Percentiles rank a stretch among this genome's conserved stretches.
These are phyloP conservation scores for Gerris buenoi DNA, from an alignment of 1,140 invertebrate genomes.

Conservation along the genomic window DNA sequence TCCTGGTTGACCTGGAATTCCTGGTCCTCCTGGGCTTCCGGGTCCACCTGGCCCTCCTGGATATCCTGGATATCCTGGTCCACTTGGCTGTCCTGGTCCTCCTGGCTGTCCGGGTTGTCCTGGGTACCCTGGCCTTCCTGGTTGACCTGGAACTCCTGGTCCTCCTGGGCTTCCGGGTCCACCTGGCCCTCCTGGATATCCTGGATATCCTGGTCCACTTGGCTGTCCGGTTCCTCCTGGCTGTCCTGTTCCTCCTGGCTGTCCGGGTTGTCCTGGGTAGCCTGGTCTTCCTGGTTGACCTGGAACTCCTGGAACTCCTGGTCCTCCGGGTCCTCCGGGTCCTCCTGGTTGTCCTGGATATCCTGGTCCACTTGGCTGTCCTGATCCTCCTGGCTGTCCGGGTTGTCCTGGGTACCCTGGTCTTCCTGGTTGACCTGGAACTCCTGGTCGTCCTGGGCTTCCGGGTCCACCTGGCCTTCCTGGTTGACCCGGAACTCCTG, in stretches of 20 bases:
- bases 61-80: conserved; percentile 16
- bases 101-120: conserved; percentile 19
- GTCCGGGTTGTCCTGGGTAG: conserved; percentile 16
- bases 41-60: conserved; percentile 15
- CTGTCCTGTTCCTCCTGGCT: conserved; percentile 13
- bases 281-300: conserved; percentile 12
- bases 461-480: conserved; percentile 21
- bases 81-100: conserved; percentile 6
- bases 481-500: conserved; percentile 20
- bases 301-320: conserved; percentile 16
- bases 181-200: conserved; percentile 17
- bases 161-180: conserved; percentile 15
- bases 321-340: conserved; percentile 19
- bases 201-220: conserved; percentile 17
- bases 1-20: conserved; percentile 16
- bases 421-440: conserved; percentile 13
- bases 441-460: conserved; percentile 18
- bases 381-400: conserved; percentile 16
- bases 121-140: conserved; percentile 17
- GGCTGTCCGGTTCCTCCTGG: conserved; percentile 20
- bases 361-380: conserved; percentile 14
- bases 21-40: conserved; percentile 18
- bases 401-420: conserved; percentile 8
- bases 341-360: conserved; percentile 18
- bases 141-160: conserved; percentile 16